Percentiles rank a stretch among this genome's conserved stretches.
Evolutionary conservation across 1,140 invertebrate species (phyloP).

Genomic region (Helicoverpa armigera): DNA sequence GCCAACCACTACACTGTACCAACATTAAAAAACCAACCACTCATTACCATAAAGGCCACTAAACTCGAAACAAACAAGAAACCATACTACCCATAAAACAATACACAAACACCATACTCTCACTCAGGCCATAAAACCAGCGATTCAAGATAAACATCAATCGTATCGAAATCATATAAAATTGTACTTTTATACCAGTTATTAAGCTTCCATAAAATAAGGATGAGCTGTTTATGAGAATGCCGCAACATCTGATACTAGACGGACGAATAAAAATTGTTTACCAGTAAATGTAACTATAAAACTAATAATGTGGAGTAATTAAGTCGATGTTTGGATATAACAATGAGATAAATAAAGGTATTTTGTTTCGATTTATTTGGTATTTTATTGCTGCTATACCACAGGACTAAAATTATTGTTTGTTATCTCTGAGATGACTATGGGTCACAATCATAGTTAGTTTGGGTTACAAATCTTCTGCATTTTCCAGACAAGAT

Average conservation of each 20-base stretch:
- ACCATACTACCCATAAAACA: slow-evolving; percentile 36
- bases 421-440: no score
- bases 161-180: slow-evolving; percentile 70
- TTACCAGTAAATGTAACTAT: slow-evolving; percentile 61
- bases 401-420: not conserved
- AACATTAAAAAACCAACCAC: not conserved
- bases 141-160: slow-evolving; percentile 63
- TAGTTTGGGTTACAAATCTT: no score
- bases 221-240: slow-evolving; percentile 67
- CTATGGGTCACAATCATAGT: no score
- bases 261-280: slow-evolving; percentile 77
- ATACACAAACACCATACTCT: slow-evolving; percentile 43
- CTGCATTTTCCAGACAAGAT: no score
- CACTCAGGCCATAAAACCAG: slow-evolving; percentile 28
- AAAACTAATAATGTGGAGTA: slow-evolving; percentile 3
- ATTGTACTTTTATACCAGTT: slow-evolving; percentile 71
- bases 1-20: no score
- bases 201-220: slow-evolving; percentile 79
- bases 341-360: not conserved
- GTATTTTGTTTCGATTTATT: not conserved
- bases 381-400: not conserved
- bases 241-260: slow-evolving; percentile 71
- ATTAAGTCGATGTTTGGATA: slow-evolving; percentile 8
- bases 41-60: not conserved
- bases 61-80: slow-evolving; percentile 23